Evolutionary conservation across 2,797 vertebrate species (phyloP), one percentile per base, ranked within the genome.

Genomic region (Lithobates sylvaticus): DNA sequence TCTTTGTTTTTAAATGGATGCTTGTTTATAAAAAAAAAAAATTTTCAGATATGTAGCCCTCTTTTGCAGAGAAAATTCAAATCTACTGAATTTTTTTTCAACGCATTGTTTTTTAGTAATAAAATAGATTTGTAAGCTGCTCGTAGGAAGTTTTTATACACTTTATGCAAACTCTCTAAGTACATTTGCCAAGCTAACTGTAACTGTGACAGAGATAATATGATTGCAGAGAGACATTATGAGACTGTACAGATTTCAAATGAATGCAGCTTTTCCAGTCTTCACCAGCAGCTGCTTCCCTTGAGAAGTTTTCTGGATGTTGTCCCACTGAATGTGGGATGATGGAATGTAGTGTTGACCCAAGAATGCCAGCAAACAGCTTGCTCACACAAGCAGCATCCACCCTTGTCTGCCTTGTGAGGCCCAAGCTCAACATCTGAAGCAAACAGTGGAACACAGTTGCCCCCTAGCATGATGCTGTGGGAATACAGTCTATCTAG

Each of bases 241-340:
- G 83, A 91, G 54, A 18, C 86, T 61, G 72, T 23, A 42, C 61
- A 78, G 88, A 92, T 87, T 89, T 83, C 70, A 79, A 83, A 81
- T 86, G 68, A 83, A 83, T 68, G 76, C 10, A 13, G 74, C 73
- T 69, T 83, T 73, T 78, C 68, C 69, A 78, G 26, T 78, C 69
- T 65, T 87, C 65, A 75, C 85, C 81, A 36, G 39, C 81, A 78
- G 76, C 76, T 83, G 76, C 89, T 93, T 92, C 92, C 93, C 92
- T 89, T 90, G 91, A 91, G 92, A 94, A 89, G 86, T 47, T 88
- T 94, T 88, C 90, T 94, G 89, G 90, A 93, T 92, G 85, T 88
- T 74, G 89, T 88, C 78, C 84, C 87, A 91, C 81, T 93, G 93
- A 93, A 91, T 88, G 84, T 34, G 88, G 89, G 86, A 90, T 89